A percentile compares a stretch with the other conserved stretches of the same genome.
Evolutionary conservation across 2,797 vertebrate species (phyloP).

Genomic region (Myotis vivesi): DNA sequence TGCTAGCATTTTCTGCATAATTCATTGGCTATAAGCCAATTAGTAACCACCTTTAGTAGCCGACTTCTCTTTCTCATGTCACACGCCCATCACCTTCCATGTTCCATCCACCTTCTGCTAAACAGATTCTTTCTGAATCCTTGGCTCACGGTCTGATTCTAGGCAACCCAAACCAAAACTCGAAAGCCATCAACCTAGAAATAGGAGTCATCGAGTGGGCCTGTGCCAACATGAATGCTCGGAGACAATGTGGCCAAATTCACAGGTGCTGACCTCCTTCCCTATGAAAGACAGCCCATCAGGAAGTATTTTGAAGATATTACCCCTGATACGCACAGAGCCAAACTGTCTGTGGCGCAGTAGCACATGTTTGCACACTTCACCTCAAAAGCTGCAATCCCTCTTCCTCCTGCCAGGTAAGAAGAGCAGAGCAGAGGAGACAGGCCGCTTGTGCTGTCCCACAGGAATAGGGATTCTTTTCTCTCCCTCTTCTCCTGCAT

Average conservation of each 20-base stretch:
- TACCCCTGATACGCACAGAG: not conserved
- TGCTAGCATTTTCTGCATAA: not conserved
- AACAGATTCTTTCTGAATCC: not conserved
- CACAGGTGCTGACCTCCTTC: not conserved
- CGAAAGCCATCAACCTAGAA: not conserved
- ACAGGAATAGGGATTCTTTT: fast-evolving
- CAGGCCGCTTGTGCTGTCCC: fast-evolving
- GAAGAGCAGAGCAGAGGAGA: not conserved
- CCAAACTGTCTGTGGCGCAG: not conserved
- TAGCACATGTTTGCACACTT: not conserved
- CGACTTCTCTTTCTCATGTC: not conserved
- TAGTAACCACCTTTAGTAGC: not conserved
- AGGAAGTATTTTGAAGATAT: not conserved
- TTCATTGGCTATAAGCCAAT: not conserved
- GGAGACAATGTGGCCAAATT: not conserved
- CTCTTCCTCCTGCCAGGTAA: not conserved
- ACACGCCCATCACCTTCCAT: not conserved
- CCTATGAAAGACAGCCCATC: not conserved
- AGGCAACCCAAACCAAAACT: not conserved
- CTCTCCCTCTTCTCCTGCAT: not conserved
- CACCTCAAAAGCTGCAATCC: not conserved
- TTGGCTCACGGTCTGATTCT: not conserved
- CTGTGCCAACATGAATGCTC: not conserved
- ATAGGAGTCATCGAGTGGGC: not conserved
- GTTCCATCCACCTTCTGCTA: not conserved